phyloP scores from a whole-genome alignment of 2,797 vertebrate species.

The Peromyscus melanophrys region DNA sequence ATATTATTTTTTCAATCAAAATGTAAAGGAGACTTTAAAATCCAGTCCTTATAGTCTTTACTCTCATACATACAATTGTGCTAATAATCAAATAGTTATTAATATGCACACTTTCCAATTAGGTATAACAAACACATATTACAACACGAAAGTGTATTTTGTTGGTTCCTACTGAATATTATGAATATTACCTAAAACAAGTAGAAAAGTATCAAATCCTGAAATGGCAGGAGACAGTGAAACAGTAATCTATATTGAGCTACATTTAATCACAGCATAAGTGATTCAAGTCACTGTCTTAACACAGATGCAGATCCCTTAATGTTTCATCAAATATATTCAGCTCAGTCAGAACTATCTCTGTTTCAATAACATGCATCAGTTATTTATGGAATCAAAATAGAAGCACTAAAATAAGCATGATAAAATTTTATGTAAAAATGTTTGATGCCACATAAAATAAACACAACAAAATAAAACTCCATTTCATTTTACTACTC shows the following conservation, averaged over 20 bases:
- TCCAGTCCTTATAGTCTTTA: not conserved
- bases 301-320: slow-evolving; percentile 39
- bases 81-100: not conserved
- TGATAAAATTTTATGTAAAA: slow-evolving; percentile 83
- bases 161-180: not conserved
- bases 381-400: slow-evolving; percentile 65
- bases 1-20: slow-evolving; percentile 32
- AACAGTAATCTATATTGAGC: not conserved
- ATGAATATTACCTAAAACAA: slow-evolving; percentile 27
- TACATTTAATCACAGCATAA: not conserved
- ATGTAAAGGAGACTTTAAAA: slow-evolving; percentile 28
- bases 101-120: not conserved
- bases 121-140: not conserved
- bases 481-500: slow-evolving; percentile 72
- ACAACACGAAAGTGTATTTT: slow-evolving; percentile 42
- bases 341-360: slow-evolving; percentile 55
- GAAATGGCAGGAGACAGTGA: not conserved
- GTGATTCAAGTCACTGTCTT: not conserved
- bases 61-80: not conserved
- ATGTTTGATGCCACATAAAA: slow-evolving; percentile 76
- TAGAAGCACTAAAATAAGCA: slow-evolving; percentile 77
- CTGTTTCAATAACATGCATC: slow-evolving; percentile 61
- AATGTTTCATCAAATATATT: slow-evolving; percentile 5
- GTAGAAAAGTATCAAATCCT: not conserved
- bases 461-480: slow-evolving; percentile 78